Evolutionary conservation across 2,888 invertebrate species (phyloP).

Genomic region (Phyto melanocephala): DNA sequence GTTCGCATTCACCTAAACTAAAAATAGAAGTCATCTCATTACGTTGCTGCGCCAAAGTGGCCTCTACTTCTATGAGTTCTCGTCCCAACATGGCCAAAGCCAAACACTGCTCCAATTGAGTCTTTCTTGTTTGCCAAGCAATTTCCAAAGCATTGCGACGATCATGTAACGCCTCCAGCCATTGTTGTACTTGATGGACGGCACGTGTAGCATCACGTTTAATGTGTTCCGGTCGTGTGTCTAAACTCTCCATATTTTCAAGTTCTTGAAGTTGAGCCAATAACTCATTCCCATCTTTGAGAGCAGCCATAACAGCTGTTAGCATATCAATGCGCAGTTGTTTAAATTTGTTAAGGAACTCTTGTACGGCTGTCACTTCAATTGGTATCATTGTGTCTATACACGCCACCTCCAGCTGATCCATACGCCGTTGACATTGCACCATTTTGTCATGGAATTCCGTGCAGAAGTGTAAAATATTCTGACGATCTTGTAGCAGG

Average conservation of each 20-base stretch:
- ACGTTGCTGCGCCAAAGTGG: conserved; percentile 81
- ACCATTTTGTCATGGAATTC: conserved; percentile 87
- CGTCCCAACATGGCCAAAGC: conserved; percentile 86
- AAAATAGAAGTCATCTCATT: conserved; percentile 80
- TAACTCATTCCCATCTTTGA: conserved; percentile 88
- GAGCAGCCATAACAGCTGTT: conserved; percentile 87
- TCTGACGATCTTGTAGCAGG: conserved; percentile 87
- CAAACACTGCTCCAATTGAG: conserved; percentile 88
- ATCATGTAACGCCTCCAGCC: conserved; percentile 88
- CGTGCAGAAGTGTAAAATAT: conserved; percentile 87
- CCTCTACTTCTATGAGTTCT: conserved; percentile 84
- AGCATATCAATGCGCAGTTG: conserved; percentile 86
- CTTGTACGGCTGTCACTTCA: conserved; percentile 86
- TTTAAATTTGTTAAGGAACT: conserved; percentile 85
- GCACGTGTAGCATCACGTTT: conserved; percentile 80
- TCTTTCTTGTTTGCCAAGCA: conserved; percentile 84
- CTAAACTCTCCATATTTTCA: conserved; percentile 86
- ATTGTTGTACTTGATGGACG: conserved; percentile 85
- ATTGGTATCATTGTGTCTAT: conserved; percentile 84
- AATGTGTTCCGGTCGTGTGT: conserved; percentile 85
- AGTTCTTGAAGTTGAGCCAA: conserved; percentile 87
- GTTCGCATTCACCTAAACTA: conserved; percentile 84
- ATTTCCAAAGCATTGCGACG: conserved; percentile 85
- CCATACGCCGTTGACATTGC: conserved; percentile 85
- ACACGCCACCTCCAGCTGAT: conserved; percentile 85